Base-by-base conservation (phyloP, 1,140 invertebrate genomes). In the Apis dorsata region DNA sequence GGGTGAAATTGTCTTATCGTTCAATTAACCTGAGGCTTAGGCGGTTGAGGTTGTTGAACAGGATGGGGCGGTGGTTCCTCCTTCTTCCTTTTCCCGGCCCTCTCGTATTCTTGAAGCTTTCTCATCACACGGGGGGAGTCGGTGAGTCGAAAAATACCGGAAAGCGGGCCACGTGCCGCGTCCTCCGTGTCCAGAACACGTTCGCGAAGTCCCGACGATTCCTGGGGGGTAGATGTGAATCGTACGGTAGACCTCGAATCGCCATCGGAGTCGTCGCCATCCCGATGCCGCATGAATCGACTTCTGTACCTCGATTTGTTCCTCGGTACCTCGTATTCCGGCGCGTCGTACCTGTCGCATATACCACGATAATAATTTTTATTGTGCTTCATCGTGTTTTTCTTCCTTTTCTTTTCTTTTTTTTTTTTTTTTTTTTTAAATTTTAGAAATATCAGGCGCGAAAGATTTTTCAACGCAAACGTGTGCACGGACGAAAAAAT, bases 71-170 rank as follows among this genome's bases (percentile, higher is more conserved):
- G 92, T 11, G 95, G 94, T 88, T 97, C 96, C 86, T 96, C 96
- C 90, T 97, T 96, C 81, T 95, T 95, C 89, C 97, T 96, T 89
- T 97, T 97, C 34, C 96, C 96, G 60, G 95, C 95, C 81, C 95
- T 96, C 86, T 97, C 96, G 74, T 95, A 96, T 85, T 98, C 97
- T 87, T 98, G 96, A 74, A 98, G 94, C 71, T 97, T 96, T 92
- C 97, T 97, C 95, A 98, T 98, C 0, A 98, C 97, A 66, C 97
- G 94, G 0, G 97, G 97, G 57, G 97, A 98, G 91, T 99, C 98
- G n/a, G 96, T 96, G 8, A 98, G 93, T n/a, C 97, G 95, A 72
- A 97, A 97, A 90, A 99, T 98, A 65, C 98, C 98, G 92, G 97
- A 98, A 0, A 99, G 94, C 2, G 98, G 98, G 11, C 98, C 98